phyloP scores from a whole-genome alignment of 1,140 invertebrate species.

The Coelopa frigida region DNA sequence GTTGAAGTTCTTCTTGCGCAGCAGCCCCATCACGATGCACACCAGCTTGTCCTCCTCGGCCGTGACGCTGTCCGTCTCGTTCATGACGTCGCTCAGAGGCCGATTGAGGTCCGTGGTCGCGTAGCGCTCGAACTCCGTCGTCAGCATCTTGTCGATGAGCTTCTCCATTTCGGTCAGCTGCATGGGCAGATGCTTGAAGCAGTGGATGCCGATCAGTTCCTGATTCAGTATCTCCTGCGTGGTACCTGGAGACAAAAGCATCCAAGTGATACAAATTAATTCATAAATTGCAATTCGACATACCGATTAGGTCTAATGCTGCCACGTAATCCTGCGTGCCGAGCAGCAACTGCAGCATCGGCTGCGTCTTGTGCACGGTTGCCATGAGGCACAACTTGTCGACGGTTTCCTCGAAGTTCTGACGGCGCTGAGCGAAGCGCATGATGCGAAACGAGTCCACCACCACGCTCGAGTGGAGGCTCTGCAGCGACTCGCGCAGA shows the following conservation, averaged over 20 bases:
- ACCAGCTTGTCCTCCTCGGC: conserved; percentile 76
- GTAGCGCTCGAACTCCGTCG: conserved; percentile 89
- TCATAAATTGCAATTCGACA: not conserved
- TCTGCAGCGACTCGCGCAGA: conserved; percentile 60
- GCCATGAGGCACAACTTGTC: conserved; percentile 86
- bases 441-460: conserved; percentile 73
- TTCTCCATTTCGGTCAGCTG: conserved; percentile 96
- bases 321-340: conserved; percentile 96
- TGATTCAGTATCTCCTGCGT: conserved; percentile 90
- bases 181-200: conserved; percentile 90
- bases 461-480: conserved; percentile 72
- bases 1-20: conserved; percentile 75
- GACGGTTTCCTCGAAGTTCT: conserved; percentile 56
- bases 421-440: conserved; percentile 55
- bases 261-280: not conserved
- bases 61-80: conserved; percentile 57
- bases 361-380: conserved; percentile 95
- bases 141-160: conserved; percentile 94
- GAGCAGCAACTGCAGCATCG: conserved; percentile 89
- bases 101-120: conserved; percentile 87
- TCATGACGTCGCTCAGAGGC: conserved; percentile 56
- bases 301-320: conserved; percentile 88
- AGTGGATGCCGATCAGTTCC: conserved; percentile 84
- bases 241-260: conserved; percentile 46
- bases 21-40: conserved; percentile 81